phyloP scores from a whole-genome alignment of 1,140 invertebrate genomes.

The Heliconius nattereri region DNA sequence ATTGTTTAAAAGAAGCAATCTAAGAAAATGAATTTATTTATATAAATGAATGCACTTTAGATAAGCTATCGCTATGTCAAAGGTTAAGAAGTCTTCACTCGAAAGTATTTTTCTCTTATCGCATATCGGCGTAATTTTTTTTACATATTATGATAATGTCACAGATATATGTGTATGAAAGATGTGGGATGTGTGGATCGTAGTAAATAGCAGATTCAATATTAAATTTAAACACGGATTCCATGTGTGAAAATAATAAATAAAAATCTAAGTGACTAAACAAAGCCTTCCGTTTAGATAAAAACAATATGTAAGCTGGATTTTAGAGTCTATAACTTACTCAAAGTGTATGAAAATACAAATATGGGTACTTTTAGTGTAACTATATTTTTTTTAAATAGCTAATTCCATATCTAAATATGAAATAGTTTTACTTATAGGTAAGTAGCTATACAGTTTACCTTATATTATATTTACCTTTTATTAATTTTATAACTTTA shows the following conservation, averaged over 20 bases:
- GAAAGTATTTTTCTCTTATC: background rate
- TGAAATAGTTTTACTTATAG: too few species aligned
- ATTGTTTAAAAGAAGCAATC: slow-evolving; percentile 11
- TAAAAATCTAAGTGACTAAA: background rate
- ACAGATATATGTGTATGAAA: background rate
- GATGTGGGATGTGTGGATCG: slow-evolving; percentile 2
- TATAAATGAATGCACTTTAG: slow-evolving; percentile 11
- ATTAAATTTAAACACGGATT: too few species aligned
- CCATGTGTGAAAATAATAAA: too few species aligned
- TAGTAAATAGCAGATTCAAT: background rate
- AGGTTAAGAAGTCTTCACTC: slow-evolving; percentile 8
- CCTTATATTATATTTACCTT: background rate
- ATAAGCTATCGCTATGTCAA: slow-evolving; percentile 20
- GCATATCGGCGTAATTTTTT: background rate
- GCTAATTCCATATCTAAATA: too few species aligned
- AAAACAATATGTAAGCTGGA: too few species aligned
- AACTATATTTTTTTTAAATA: too few species aligned
- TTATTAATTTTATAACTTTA: background rate
- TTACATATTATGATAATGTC: slow-evolving; percentile 14
- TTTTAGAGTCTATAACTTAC: too few species aligned
- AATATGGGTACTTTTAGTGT: too few species aligned
- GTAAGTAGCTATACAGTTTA: background rate
- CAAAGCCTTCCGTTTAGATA: too few species aligned
- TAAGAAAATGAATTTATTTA: slow-evolving; percentile 6
- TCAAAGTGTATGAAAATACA: too few species aligned